Evolutionary conservation across 2,888 invertebrate species (phyloP), one percentile per base, ranked within the genome.

Genomic region (Caenorhabditis auriculariae): DNA sequence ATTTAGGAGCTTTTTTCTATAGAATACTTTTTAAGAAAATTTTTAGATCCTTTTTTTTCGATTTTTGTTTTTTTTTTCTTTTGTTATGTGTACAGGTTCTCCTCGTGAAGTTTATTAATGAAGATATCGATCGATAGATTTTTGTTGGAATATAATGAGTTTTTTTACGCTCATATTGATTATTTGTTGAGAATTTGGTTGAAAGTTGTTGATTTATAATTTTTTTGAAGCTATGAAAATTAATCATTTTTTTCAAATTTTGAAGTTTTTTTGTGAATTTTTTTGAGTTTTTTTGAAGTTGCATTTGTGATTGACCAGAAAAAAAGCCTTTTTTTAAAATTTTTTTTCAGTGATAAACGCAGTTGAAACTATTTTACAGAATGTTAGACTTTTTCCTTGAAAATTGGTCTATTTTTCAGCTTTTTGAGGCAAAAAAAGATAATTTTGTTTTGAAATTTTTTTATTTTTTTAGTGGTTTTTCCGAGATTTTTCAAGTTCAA

Each of bases 1-100:
- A 21, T 28, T 29, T 21, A 21, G 3, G 37, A 27, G n/a, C 29
- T 42, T 38, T 38, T 38, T 19, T 17, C 38, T 38, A 19, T 21
- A 38, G 17, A 37, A 19, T 39, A n/a, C 19, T 35, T 48, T 46
- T 15, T 17, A 26, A 28, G 42, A 44, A 44, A 49, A 48, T 51
- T n/a, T 43, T 23, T 17, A 43, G 23, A 23, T 43, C 23, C n/a
- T n/a, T 7, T 52, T 39, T 23, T 47, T 3, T 43, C 28, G 21
- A 21, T 46, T 48, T 28, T 41, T 41, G 15, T 17, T 26, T 23
- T 12, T 50, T 23, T 1, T 21, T n/a, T 28, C 35, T 38, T 45
- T 28, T 37, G 32, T 23, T 29, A 43, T 51, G n/a, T n/a, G n/a
- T n/a, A n/a, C n/a, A n/a, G n/a, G n/a, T n/a, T n/a, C n/a, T n/a